These are phyloP conservation scores for Sparus aurata DNA, from an alignment of 2,797 vertebrate species.

Conservation along the genomic window DNA sequence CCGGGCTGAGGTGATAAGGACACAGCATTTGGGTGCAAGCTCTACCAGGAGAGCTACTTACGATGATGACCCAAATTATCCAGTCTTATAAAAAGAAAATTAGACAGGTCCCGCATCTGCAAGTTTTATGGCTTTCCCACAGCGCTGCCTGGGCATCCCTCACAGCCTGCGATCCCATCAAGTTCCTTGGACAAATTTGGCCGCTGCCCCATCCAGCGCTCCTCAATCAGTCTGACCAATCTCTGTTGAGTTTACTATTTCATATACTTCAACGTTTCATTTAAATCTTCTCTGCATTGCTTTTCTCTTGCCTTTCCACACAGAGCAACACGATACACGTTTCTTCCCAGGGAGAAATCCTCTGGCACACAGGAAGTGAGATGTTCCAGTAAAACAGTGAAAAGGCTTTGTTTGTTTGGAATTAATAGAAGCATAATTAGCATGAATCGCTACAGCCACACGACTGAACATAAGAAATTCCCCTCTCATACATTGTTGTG, in stretches of 20 bases:
- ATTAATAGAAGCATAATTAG: constrained; percentile 42
- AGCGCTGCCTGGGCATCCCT: background rate
- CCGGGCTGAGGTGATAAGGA: too few species aligned
- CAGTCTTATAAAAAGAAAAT: background rate
- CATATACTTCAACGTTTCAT: background rate
- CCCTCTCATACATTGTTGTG: constrained; percentile 20
- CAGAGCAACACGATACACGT: background rate
- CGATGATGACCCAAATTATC: too few species aligned
- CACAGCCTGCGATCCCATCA: background rate
- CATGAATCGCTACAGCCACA: constrained; percentile 30
- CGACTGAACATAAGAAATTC: constrained; percentile 40
- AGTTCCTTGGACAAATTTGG: background rate
- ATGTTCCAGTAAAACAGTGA: constrained; percentile 18
- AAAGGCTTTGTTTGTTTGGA: constrained; percentile 42
- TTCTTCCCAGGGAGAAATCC: constrained; percentile 5
- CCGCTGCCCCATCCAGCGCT: background rate
- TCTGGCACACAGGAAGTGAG: constrained; percentile 21
- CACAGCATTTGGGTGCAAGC: too few species aligned
- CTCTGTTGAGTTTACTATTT: background rate
- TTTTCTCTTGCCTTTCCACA: background rate
- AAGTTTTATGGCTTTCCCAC: background rate
- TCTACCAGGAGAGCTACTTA: too few species aligned
- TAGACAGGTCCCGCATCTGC: too few species aligned
- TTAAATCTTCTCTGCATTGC: background rate
- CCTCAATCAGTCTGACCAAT: background rate